Percentiles rank a stretch among this genome's conserved stretches.
These are phyloP conservation scores for Volucella bombylans DNA, from an alignment of 2,888 invertebrate genomes.

Conservation along the genomic window DNA sequence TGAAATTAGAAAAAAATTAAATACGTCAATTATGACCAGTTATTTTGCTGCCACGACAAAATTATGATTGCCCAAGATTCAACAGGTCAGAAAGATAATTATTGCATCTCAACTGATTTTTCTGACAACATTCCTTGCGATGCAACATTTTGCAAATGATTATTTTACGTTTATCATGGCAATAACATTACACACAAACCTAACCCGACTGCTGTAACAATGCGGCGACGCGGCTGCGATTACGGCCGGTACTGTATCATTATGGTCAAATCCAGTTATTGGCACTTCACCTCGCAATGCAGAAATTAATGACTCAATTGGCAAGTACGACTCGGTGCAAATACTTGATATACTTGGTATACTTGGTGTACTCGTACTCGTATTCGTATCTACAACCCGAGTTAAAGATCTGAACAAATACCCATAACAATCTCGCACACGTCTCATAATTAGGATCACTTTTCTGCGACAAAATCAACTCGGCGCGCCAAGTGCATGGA, in stretches of 20 bases:
- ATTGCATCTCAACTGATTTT: not conserved
- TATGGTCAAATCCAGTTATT: constrained; percentile 70
- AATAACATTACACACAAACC: constrained; percentile 3
- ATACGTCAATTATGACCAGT: not conserved
- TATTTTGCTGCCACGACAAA: not conserved
- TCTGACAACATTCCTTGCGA: constrained; percentile 18
- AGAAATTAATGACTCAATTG: constrained; percentile 73
- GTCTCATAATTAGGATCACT: constrained; percentile 74
- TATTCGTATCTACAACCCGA: not conserved
- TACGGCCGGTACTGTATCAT: constrained; percentile 28
- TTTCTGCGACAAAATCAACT: constrained; percentile 72
- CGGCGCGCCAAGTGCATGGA: constrained; percentile 16
- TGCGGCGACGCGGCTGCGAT: too few relatives aligned
- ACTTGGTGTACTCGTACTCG: not conserved
- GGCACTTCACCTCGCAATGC: constrained; percentile 68
- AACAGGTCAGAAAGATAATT: not conserved
- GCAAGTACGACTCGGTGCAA: not conserved
- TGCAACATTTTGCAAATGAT: constrained; percentile 10
- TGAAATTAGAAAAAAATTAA: too few relatives aligned
- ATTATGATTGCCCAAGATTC: not conserved
- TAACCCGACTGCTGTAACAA: not conserved
- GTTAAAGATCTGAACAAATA: constrained; percentile 43
- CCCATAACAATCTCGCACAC: constrained; percentile 72
- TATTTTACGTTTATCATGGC: constrained; percentile 28
- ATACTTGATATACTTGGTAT: too few relatives aligned